Evolutionary conservation across 2,113 vertebrate species (phyloP), one percentile per base, ranked within the genome.

Genomic region (Morone saxatilis): DNA sequence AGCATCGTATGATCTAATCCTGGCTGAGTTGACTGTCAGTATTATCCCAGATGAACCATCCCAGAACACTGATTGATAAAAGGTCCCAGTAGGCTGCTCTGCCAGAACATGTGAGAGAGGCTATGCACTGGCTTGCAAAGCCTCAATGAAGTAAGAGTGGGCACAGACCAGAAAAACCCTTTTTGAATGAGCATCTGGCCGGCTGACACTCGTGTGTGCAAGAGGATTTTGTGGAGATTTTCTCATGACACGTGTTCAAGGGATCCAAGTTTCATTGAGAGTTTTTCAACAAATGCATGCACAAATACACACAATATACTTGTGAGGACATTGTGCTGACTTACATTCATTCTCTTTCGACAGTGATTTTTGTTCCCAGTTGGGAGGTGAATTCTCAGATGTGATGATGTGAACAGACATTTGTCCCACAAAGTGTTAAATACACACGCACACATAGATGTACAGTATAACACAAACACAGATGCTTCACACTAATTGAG

Each of bases 171-270:
- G 66, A 36, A 86, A 86, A 82, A 36, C 10, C 40, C 56, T 79
- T 91, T 86, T 71, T 91, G 86, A 93, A 93, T 94, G 92, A 93
- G 83, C 91, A 92, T 91, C 91, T 91, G 91, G 86, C 81, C 69
- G 43, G 72, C 61, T 59, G 80, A 82, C 86, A 80, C 57, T 71
- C 89, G 84, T 77, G 63, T 79, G 50, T 71, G 76, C 76, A 71
- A 87, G 47, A 88, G 81, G 87, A 66, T 87, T 82, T 84, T 53
- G 88, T 79, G 76, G 56, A 86, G 81, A 91, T 92, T 90, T 92
- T 88, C 71, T 86, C 74, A 67, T 66, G 53, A 65, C 85, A 90
- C 59, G 71, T 92, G 82, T 51, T 51, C 25, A 48, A 36, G 20
- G 71, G 69, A 60, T 59, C 36, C 75, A 74, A 76, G 54, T 66